Conservation (phyloP, 2,113 vertebrate genomes). For the Saccopteryx bilineata region DNA sequence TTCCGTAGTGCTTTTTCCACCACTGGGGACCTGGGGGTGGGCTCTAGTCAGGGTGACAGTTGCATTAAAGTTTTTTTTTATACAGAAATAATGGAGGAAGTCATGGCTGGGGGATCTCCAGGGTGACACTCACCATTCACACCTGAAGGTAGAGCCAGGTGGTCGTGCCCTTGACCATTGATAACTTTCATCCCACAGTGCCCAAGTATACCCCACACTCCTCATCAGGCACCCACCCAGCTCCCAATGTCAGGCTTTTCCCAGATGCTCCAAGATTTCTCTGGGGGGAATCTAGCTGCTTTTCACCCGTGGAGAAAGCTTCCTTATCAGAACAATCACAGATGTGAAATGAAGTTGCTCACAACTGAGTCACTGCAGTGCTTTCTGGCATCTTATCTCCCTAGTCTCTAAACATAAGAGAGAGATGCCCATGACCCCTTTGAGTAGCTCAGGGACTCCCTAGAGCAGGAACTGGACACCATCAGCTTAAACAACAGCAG, state of each 20-base stretch:
- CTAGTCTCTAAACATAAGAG: neutral
- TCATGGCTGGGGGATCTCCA: neutral
- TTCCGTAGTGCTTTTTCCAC: neutral
- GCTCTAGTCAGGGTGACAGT: neutral
- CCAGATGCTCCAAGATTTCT: neutral
- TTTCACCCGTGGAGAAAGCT: neutral
- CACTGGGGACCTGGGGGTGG: accelerated
- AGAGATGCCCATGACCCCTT: neutral
- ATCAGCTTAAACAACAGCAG: neutral
- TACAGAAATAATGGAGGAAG: neutral
- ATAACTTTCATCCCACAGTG: neutral
- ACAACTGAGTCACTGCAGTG: neutral
- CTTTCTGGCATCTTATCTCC: neutral
- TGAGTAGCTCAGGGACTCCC: neutral
- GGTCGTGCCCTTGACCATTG: neutral
- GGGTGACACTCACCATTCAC: neutral
- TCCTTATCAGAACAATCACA: neutral
- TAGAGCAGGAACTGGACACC: neutral
- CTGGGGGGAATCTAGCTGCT: neutral
- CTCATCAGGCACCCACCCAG: neutral
- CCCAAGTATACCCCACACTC: neutral
- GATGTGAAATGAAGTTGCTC: neutral
- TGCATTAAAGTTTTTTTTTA: neutral
- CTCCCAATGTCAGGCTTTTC: neutral
- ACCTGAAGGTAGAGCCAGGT: neutral